Evolutionary conservation across 2,888 invertebrate genomes (phyloP).

Genomic region (Xanthia icteritia): DNA sequence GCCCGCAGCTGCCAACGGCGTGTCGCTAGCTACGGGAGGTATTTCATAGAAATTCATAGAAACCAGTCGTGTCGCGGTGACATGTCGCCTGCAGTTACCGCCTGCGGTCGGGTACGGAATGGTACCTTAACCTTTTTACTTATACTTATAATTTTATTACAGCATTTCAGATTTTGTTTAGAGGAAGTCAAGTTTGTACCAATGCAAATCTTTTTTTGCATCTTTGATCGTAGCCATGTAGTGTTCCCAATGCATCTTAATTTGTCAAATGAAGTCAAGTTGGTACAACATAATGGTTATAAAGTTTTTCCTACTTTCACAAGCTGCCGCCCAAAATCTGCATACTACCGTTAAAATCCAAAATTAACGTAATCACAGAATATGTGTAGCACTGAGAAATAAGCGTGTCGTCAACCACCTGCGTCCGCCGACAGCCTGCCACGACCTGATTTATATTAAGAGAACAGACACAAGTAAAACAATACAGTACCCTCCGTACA

Average conservation of each 20-base stretch:
- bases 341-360: slow-evolving; percentile 37
- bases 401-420: slow-evolving; percentile 76
- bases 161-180: neutral
- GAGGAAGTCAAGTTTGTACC: neutral
- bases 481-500: slow-evolving; percentile 73
- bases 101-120: too few species aligned
- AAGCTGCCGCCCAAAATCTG: neutral
- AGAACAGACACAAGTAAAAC: slow-evolving; percentile 78
- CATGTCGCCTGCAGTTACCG: too few species aligned
- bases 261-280: neutral
- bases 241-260: neutral
- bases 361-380: slow-evolving; percentile 64
- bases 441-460: slow-evolving; percentile 85
- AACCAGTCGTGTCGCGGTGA: too few species aligned
- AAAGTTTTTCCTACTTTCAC: slow-evolving; percentile 25
- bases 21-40: too few species aligned
- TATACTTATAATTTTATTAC: neutral
- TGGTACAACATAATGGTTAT: neutral
- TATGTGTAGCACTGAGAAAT: slow-evolving; percentile 64
- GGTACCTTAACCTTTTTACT: too few species aligned
- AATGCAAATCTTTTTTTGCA: too few species aligned
- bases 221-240: too few species aligned
- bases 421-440: slow-evolving; percentile 82
- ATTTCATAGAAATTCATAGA: too few species aligned
- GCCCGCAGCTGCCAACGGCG: too few species aligned